These are phyloP conservation scores for Oncorhynchus gorbuscha DNA, from an alignment of 2,113 vertebrate genomes.

Conservation along the genomic window DNA sequence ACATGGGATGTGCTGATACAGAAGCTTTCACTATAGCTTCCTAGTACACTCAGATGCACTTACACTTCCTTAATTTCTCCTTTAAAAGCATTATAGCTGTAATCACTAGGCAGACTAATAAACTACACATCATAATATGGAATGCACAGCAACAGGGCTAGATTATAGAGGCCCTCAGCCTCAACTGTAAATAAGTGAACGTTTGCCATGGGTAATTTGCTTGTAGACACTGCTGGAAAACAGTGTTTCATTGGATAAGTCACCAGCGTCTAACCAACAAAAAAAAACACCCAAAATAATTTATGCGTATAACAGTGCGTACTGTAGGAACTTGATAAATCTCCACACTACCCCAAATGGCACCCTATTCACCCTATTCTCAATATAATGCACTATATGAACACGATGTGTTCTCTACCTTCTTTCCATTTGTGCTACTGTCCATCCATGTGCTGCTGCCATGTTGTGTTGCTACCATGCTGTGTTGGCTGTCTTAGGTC, in stretches of 20 bases:
- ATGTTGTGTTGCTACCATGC: too few species aligned
- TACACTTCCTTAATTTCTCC: background rate
- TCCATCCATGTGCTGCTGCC: too few species aligned
- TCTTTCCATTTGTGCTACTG: too few species aligned
- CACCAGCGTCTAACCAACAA: constrained; percentile 37
- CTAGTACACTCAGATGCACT: background rate
- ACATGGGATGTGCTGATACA: constrained; percentile 8
- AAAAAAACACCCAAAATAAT: constrained; percentile 52
- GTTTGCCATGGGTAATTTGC: constrained; percentile 62
- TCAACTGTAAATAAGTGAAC: constrained; percentile 48
- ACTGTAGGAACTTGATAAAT: background rate
- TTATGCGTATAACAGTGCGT: constrained; percentile 35
- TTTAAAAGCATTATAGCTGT: constrained; percentile 19
- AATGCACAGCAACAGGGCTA: constrained; percentile 10
- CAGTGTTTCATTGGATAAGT: constrained; percentile 26
- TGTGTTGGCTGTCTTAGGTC: too few species aligned
- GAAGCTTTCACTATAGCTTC: background rate
- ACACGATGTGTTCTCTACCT: too few species aligned
- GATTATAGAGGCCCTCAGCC: constrained; percentile 9
- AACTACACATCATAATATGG: constrained; percentile 25
- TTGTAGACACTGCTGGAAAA: constrained; percentile 37
- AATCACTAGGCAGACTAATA: constrained; percentile 12
- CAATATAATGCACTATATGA: too few species aligned
- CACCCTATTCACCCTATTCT: too few species aligned
- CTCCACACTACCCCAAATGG: too few species aligned